Base-by-base conservation (phyloP, 2,113 vertebrate species). In the Crotalus tigris region DNA sequence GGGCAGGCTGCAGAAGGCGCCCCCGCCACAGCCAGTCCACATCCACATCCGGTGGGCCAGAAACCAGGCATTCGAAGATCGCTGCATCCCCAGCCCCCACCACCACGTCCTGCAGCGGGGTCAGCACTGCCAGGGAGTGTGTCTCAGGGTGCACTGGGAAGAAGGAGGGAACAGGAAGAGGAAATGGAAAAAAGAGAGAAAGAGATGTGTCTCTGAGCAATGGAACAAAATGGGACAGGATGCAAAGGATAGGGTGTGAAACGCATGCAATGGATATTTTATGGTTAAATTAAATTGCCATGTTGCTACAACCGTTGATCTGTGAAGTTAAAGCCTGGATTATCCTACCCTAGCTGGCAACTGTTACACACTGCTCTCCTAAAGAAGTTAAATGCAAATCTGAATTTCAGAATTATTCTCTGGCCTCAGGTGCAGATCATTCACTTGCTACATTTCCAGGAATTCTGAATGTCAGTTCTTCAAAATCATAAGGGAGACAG, bases 11-110 rank as follows among this genome's bases (percentile, higher is more conserved):
- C 96, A 99, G 98, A 95, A 99, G 98, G 95, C 98, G 99, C 87
- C 99, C 99, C 29, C 98, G 98, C 5, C 98, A 98, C 57, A 99
- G 97, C 99, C 99, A 99, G 97, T 99, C 99, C 92, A 99, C 99
- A 3, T 99, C 99, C 54, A 99, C 98, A 97, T 99, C 99, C n/a
- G 98, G 97, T 0, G 99, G 99, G 90, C 99, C 99, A 0, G 98
- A 97, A 95, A 99, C 97, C 94, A 99, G 97, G 96, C 99, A 99
- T 98, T 99, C 99, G 95, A 99, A 99, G 96, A 99, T 94, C 4
- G 98, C 99, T 5, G 98, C 98, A 97, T 99, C 99, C 91, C 99
- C 99, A 24, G 99, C 99, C 95, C 98, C 98, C 96, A 99, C 99
- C 93, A 98, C 98, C 97, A 99, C 97, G 96, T 99, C 99, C 96